A percentile compares a stretch with the other conserved stretches of the same genome.
Evolutionary conservation across 2,888 invertebrate genomes (phyloP).

Genomic region (Mycalesis mineus): DNA sequence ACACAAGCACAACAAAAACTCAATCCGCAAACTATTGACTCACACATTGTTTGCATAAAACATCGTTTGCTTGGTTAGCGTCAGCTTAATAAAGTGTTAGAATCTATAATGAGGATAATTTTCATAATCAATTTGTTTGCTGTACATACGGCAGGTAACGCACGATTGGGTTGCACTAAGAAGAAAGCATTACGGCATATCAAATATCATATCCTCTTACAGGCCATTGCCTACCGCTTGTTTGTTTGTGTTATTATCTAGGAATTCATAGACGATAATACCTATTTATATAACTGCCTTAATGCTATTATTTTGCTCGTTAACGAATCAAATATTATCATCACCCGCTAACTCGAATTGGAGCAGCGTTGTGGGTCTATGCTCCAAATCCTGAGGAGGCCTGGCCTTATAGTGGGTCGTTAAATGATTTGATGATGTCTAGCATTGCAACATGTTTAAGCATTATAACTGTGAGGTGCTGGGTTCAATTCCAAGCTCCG

Average conservation of each 20-base stretch:
- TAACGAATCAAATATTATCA: too few species aligned
- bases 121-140: slow-evolving; percentile 3
- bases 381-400: too few species aligned
- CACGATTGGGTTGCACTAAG: neutral
- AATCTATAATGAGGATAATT: slow-evolving; percentile 12
- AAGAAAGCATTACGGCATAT: slow-evolving; percentile 3
- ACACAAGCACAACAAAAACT: neutral
- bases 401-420: too few species aligned
- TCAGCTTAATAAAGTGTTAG: slow-evolving; percentile 10
- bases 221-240: neutral
- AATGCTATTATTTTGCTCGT: too few species aligned
- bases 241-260: neutral
- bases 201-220: neutral
- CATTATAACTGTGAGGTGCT: too few species aligned
- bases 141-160: neutral
- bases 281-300: too few species aligned
- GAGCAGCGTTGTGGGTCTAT: too few species aligned
- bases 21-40: neutral
- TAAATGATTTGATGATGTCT: too few species aligned
- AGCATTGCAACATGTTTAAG: too few species aligned
- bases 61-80: neutral
- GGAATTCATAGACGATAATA: neutral
- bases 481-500: too few species aligned
- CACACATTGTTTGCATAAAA: slow-evolving; percentile 1
- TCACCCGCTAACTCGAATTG: too few species aligned